A percentile compares a stretch with the other conserved stretches of the same genome.
phyloP scores from a whole-genome alignment of 2,113 vertebrate species.

The Scartelaos histophorus region DNA sequence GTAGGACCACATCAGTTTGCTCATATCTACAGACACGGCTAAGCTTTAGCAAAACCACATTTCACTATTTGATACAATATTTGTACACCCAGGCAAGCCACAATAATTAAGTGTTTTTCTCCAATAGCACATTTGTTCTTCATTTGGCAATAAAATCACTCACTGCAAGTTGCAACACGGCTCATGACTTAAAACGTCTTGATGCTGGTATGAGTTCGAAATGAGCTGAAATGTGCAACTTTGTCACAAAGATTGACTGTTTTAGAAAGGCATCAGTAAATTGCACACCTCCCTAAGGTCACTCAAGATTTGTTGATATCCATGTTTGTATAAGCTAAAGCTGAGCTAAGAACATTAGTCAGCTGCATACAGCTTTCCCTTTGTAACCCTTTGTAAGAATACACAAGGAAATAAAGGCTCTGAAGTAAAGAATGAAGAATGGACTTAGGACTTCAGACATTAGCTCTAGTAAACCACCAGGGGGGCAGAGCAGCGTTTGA shows the following conservation, averaged over 20 bases:
- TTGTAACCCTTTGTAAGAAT: conserved; percentile 18
- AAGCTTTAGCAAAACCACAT: conserved; percentile 51
- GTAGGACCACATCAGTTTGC: conserved; percentile 36
- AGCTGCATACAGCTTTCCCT: conserved; percentile 35
- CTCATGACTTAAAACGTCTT: conserved; percentile 59
- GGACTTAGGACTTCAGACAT: conserved; percentile 19
- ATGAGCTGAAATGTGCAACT: conserved; percentile 25
- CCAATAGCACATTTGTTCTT: conserved; percentile 67
- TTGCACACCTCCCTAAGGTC: conserved; percentile 59
- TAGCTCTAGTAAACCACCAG: conserved; percentile 4
- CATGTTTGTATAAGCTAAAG: conserved; percentile 7
- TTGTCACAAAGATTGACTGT: conserved; percentile 40
- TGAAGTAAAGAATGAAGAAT: conserved; percentile 26
- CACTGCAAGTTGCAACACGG: conserved; percentile 50
- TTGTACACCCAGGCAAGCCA: conserved; percentile 54
- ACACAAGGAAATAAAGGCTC: conserved; percentile 5
- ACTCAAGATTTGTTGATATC: conserved; percentile 38
- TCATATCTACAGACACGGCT: conserved; percentile 40
- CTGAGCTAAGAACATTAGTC: conserved; percentile 12
- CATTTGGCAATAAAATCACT: conserved; percentile 69
- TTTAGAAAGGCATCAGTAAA: conserved; percentile 49
- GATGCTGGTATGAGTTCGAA: conserved; percentile 67
- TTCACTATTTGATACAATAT: conserved; percentile 42
- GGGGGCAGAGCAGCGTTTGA: conserved; percentile 22
- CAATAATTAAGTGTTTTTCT: conserved; percentile 30